These are phyloP conservation scores for Yponomeuta sedellus DNA, from an alignment of 2,888 invertebrate genomes.

Conservation along the genomic window DNA sequence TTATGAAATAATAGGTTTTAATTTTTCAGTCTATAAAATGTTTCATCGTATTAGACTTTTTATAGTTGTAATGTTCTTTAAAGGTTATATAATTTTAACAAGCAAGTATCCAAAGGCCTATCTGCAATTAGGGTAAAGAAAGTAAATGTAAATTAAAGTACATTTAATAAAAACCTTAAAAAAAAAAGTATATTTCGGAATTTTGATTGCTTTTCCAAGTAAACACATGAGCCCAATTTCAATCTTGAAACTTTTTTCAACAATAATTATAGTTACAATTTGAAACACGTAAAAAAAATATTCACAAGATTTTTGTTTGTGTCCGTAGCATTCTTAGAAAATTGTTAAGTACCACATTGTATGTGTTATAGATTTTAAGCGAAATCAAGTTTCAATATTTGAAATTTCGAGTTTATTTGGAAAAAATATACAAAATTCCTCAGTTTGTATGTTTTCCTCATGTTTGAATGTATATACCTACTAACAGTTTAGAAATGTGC, in stretches of 20 bases:
- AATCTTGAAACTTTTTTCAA: constrained; percentile 32
- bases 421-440: constrained; percentile 7
- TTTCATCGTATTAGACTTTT: too few relatives aligned
- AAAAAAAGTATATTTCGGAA: constrained; percentile 16
- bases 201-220: constrained; percentile 32
- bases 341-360: neutral
- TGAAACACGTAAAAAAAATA: neutral
- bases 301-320: neutral
- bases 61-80: too few relatives aligned
- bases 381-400: constrained; percentile 13
- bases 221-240: constrained; percentile 63
- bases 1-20: too few relatives aligned
- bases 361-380: neutral
- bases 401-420: constrained; percentile 16
- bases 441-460: too few relatives aligned
- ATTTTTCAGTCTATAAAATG: too few relatives aligned
- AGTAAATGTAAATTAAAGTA: constrained; percentile 14
- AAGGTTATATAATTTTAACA: constrained; percentile 11
- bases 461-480: neutral
- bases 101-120: constrained; percentile 65
- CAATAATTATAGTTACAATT: too few relatives aligned
- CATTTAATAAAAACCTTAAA: constrained; percentile 17
- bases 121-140: constrained; percentile 12
- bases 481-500: neutral
- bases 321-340: neutral